These are phyloP conservation scores for Amblyteles armatorius DNA, from an alignment of 2,888 invertebrate species.

Conservation along the genomic window DNA sequence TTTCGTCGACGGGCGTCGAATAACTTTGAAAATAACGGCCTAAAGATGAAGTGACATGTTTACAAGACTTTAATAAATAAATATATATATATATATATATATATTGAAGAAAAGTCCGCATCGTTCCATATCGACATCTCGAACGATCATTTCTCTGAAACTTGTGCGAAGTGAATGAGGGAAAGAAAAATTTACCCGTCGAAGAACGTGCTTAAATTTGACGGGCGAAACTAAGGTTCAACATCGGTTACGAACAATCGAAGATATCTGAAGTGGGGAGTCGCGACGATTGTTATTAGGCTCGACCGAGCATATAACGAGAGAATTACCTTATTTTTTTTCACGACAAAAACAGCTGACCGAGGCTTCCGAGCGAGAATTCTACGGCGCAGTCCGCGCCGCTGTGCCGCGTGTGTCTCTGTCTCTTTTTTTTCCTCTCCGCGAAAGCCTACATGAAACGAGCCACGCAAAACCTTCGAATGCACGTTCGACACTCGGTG, in stretches of 20 bases:
- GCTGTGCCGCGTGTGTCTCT: constrained; percentile 3
- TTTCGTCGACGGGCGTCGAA: not conserved
- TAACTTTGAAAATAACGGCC: not conserved
- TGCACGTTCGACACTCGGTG: constrained; percentile 15
- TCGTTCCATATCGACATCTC: not conserved
- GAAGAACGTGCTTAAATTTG: not conserved
- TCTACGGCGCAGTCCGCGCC: constrained; percentile 30
- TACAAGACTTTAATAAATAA: too few relatives aligned
- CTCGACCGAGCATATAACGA: not conserved
- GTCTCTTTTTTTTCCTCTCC: not conserved
- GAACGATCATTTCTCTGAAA: not conserved
- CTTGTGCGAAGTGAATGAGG: too few relatives aligned
- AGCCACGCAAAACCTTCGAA: constrained; percentile 30
- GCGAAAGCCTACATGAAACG: constrained; percentile 12
- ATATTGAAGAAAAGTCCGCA: not conserved
- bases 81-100: too few relatives aligned
- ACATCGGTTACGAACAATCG: not conserved
- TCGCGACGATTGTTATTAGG: not conserved
- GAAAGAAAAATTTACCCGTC: not conserved
- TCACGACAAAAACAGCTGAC: constrained; percentile 6
- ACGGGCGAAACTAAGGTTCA: not conserved
- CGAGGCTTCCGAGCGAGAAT: constrained; percentile 23
- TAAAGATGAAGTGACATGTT: not conserved
- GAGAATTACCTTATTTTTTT: constrained; percentile 8
- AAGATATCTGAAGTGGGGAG: not conserved